phyloP scores from a whole-genome alignment of 2,888 invertebrate genomes.

The Leptinotarsa juncta region DNA sequence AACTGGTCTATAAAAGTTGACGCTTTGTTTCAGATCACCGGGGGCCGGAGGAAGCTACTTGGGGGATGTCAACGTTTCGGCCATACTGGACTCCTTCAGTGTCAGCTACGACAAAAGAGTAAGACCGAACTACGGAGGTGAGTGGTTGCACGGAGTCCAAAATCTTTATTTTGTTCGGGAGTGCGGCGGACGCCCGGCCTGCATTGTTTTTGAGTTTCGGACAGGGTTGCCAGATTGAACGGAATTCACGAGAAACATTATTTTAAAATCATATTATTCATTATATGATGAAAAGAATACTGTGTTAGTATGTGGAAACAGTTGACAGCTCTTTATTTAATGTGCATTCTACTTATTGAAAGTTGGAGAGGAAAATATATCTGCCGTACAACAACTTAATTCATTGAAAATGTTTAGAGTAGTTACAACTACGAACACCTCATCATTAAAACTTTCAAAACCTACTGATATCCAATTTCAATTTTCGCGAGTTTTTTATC shows the following conservation, averaged over 20 bases:
- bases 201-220: constrained; percentile 10
- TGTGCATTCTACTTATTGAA: too few species aligned
- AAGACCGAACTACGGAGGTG: constrained; percentile 99
- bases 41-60: constrained; percentile 84
- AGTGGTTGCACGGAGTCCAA: constrained; percentile 62
- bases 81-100: constrained; percentile 94
- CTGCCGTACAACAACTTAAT: too few species aligned
- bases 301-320: background rate
- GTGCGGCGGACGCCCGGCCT: constrained; percentile 30
- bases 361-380: too few species aligned
- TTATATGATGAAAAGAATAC: background rate
- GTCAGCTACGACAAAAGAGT: constrained; percentile 99
- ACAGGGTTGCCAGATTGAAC: constrained; percentile 16
- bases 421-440: too few species aligned
- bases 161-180: constrained; percentile 17
- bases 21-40: constrained; percentile 70
- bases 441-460: too few species aligned
- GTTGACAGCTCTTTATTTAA: too few species aligned
- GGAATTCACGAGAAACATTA: constrained; percentile 5
- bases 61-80: constrained; percentile 94
- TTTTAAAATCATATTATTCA: background rate
- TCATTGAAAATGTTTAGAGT: too few species aligned
- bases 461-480: too few species aligned
- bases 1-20: constrained; percentile 3
- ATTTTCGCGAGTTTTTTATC: too few species aligned